phyloP scores from a whole-genome alignment of 2,113 vertebrate species.

The Sceloporus undulatus region DNA sequence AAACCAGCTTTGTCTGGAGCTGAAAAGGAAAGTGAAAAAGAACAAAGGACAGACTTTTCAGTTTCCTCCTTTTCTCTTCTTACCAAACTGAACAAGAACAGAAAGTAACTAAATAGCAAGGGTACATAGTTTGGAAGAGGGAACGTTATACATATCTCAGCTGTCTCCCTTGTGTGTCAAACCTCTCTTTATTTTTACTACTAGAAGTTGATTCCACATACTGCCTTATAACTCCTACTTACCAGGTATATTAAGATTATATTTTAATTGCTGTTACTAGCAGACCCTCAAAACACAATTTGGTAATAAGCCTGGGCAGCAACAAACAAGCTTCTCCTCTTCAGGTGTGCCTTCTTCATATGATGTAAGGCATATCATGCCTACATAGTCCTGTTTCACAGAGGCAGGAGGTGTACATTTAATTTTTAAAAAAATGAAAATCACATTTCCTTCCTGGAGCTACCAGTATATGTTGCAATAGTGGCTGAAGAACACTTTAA shows the following conservation, averaged over 20 bases:
- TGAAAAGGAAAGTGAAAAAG: constrained; percentile 10
- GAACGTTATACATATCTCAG: neutral
- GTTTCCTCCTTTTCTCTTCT: neutral
- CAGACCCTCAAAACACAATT: no score
- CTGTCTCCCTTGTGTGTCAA: neutral
- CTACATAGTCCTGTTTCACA: no score
- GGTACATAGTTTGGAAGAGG: neutral
- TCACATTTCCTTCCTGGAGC: no score
- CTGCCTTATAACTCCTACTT: neutral
- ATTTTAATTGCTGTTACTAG: no score
- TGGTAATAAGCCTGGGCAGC: no score
- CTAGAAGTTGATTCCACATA: neutral
- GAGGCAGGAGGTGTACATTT: no score
- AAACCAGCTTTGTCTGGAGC: neutral
- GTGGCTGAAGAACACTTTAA: no score
- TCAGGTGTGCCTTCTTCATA: no score
- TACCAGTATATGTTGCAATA: no score
- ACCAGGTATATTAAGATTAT: neutral
- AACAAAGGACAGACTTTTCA: neutral
- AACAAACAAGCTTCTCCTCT: no score
- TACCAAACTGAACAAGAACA: neutral
- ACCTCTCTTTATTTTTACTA: neutral
- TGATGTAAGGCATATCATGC: no score
- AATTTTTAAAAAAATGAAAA: no score
- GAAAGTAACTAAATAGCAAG: constrained; percentile 8